Percentiles rank a stretch among this genome's conserved stretches.
These are phyloP conservation scores for Takifugu flavidus DNA, from an alignment of 2,113 vertebrate species.

Conservation along the genomic window DNA sequence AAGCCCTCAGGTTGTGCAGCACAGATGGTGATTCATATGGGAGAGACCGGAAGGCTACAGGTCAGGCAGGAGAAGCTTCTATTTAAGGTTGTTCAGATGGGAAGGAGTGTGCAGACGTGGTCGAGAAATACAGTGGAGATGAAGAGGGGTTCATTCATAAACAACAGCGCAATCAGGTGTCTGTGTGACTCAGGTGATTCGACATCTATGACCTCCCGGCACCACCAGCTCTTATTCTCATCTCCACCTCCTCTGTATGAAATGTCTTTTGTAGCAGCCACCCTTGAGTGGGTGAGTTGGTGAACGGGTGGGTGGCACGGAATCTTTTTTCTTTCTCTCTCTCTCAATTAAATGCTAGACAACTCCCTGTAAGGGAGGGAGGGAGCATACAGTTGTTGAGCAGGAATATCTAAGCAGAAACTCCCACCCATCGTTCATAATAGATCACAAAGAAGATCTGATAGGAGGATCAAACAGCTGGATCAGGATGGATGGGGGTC, in stretches of 20 bases:
- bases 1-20: conserved; percentile 50
- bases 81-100: conserved; percentile 39
- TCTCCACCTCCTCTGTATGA: neutral
- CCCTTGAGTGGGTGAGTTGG: neutral
- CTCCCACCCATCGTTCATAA: conserved; percentile 62
- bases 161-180: conserved; percentile 5
- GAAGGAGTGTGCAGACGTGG: conserved; percentile 9
- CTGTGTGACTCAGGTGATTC: too few species aligned
- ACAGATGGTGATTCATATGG: conserved; percentile 40
- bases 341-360: conserved; percentile 37
- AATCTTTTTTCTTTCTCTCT: conserved; percentile 12
- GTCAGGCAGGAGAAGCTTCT: conserved; percentile 40
- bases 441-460: conserved; percentile 72
- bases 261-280: neutral
- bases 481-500: conserved; percentile 42
- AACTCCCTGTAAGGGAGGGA: conserved; percentile 10
- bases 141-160: conserved; percentile 27
- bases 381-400: neutral
- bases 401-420: conserved; percentile 13
- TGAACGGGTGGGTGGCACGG: neutral
- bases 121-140: conserved; percentile 2
- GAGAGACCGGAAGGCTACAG: conserved; percentile 33
- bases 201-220: too few species aligned
- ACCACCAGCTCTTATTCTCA: neutral
- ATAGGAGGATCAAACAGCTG: conserved; percentile 57